Base-by-base conservation (phyloP, 2,113 vertebrate genomes). In the Haplotaxodon microlepis region DNA sequence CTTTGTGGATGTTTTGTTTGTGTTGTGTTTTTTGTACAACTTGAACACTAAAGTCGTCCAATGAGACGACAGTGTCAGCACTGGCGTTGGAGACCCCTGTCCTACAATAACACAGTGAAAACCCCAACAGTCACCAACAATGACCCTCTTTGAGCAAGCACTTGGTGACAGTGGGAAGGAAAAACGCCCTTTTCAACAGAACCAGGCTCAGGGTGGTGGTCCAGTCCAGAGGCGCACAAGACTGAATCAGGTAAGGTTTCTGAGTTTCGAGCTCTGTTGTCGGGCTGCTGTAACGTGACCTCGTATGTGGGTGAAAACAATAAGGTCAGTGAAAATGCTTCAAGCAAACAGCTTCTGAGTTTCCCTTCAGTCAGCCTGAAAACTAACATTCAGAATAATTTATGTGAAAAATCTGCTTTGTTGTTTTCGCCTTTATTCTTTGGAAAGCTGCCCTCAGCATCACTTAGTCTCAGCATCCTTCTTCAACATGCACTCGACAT, bases 281-380 rank as follows among this genome's bases (percentile, higher is more conserved):
- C 0, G 8, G 13, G 27, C 24, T 10, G 1, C 13, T 50, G 7
- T 29, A 2, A 29, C 5, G 1, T 47, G 24, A 31, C 24, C 71
- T 76, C 6, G 4, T 0, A 47, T 47, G 69, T 76, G 69, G 21
- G 69, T 47, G 40, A 47, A 36, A 36, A 66, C 31, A 66, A 29
- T 11, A 1, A 73, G 21, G 40, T 2, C 40, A 27, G 40, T 19
- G 42, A 71, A 71, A 3, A 17, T 16, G 38, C 13, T 71, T 42
- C 38, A 42, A 40, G 66, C 13, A 21, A 71, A 42, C 12, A 42
- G 38, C 38, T 45, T 76, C 40, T 29, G 69, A 47, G 69, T 27
- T 76, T 76, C 40, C 40, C 40, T 76, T 47, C 14, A 76, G 40
- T 76, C 69, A 76, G 24, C 14, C 71, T 76, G 42, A 47, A 47